Evolutionary conservation across 2,797 vertebrate species (phyloP), one percentile per base, ranked within the genome.

Genomic region (Clarias fuscus): DNA sequence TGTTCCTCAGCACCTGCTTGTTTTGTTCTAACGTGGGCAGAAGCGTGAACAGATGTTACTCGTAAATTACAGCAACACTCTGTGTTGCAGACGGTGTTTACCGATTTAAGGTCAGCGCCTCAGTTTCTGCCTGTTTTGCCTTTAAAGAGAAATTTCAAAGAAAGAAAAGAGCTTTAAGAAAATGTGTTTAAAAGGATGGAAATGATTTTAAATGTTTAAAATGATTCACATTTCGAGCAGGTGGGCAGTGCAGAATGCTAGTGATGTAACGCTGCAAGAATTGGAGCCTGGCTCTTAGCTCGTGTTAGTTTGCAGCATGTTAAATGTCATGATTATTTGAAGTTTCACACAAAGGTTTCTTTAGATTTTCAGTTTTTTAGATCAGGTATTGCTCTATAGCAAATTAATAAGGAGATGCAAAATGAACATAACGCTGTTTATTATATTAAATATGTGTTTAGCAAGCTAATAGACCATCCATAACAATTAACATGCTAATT

Each of bases 1-100:
- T 68, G 62, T 82, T 65, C 80, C 56, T 22, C 43, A 30, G 65
- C 64, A 67, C 81, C 48, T 82, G 65, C 70, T 82, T 68, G 27
- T 78, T 78, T 78, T 78, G 81, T 70, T 33, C 18, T 33, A 82
- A 70, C 11, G 53, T 58, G 30, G 81, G 81, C 43, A 53, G 27
- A 27, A 56, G 81, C 2, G 2, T 11, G 81, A 82, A 82, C 81
- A 82, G 81, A 82, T 82, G 81, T 82, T 56, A 58, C 56, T 61
- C 18, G 27, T 33, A 78, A 78, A 78, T 78, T 78, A 78, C 76
- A 78, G 81, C 65, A 56, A 82, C 65, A 82, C 43, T 22, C 48
- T 27, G 17, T 30, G 70, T 70, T 58, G 81, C 81, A 82, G 81
- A 78, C 61, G 76, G 76, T 78, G 76, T 78, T 78, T 78, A 78